Conservation (phyloP, 2,888 invertebrate species). For the Pelosia muscerda region DNA sequence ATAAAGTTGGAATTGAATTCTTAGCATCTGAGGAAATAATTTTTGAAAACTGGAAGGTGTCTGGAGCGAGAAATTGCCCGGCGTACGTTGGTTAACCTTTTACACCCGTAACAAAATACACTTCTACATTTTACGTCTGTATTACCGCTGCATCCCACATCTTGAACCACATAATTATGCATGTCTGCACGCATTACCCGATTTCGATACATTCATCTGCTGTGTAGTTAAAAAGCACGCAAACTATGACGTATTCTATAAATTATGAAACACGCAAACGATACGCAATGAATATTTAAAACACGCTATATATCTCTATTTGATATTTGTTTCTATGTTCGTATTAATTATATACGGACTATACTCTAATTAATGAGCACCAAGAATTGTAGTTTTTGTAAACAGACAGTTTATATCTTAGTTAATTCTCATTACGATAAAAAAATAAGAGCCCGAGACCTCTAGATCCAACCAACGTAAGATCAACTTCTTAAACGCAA, state of each 20-base stretch:
- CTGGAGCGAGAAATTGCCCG: background rate
- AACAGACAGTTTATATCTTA: background rate
- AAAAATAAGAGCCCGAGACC: no score
- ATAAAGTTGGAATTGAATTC: background rate
- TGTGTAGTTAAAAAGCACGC: constrained; percentile 54
- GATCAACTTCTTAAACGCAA: no score
- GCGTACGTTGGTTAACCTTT: background rate
- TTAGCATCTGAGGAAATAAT: background rate
- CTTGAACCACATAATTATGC: constrained; percentile 38
- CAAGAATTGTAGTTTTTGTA: background rate
- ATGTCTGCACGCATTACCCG: constrained; percentile 53
- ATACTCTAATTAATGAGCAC: constrained; percentile 8
- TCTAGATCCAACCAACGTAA: no score
- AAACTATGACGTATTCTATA: constrained; percentile 58
- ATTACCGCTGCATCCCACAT: constrained; percentile 28
- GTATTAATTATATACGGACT: constrained; percentile 25
- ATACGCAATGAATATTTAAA: constrained; percentile 56
- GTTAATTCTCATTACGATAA: background rate
- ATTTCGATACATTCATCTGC: constrained; percentile 61
- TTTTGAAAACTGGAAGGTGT: background rate
- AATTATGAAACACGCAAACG: constrained; percentile 62
- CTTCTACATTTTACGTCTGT: background rate
- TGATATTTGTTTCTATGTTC: constrained; percentile 28
- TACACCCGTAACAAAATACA: background rate
- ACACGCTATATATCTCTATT: constrained; percentile 41